phyloP scores from a whole-genome alignment of 2,113 vertebrate species.

The Dipodomys spectabilis region DNA sequence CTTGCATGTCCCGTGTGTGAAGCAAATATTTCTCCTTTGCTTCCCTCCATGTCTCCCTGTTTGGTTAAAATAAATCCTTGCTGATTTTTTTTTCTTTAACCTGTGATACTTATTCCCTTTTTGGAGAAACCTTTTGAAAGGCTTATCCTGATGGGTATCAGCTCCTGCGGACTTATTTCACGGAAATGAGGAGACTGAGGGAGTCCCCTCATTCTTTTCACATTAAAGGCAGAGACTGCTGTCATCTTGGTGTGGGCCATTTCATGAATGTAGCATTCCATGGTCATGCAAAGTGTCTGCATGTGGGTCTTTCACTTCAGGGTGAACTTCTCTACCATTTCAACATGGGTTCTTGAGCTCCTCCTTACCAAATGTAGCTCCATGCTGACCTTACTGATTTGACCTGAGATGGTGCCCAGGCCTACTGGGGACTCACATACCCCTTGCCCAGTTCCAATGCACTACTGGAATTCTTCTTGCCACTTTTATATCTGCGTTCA shows the following conservation, averaged over 20 bases:
- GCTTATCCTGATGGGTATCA: too few species aligned
- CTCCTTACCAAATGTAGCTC: neutral
- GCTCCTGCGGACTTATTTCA: too few species aligned
- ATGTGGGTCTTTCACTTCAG: neutral
- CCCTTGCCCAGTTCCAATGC: neutral
- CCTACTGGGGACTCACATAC: neutral
- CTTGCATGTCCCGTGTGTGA: too few species aligned
- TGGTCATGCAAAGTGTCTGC: neutral
- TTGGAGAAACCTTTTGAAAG: too few species aligned
- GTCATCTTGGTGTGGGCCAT: neutral
- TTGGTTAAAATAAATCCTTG: too few species aligned
- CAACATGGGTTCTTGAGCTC: neutral
- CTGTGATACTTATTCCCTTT: too few species aligned
- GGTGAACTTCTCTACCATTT: neutral
- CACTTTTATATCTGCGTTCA: neutral
- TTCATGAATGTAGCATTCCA: neutral
- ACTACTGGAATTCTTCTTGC: neutral
- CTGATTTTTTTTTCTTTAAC: too few species aligned
- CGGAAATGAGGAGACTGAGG: too few species aligned
- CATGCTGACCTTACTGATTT: too few species aligned
- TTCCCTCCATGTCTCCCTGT: too few species aligned
- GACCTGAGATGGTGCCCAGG: neutral
- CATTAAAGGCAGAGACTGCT: accelerated
- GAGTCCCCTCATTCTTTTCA: too few species aligned
- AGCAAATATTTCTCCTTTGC: too few species aligned